Conservation (phyloP, 2,797 vertebrate species). For the Scomberomorus guttatus region DNA sequence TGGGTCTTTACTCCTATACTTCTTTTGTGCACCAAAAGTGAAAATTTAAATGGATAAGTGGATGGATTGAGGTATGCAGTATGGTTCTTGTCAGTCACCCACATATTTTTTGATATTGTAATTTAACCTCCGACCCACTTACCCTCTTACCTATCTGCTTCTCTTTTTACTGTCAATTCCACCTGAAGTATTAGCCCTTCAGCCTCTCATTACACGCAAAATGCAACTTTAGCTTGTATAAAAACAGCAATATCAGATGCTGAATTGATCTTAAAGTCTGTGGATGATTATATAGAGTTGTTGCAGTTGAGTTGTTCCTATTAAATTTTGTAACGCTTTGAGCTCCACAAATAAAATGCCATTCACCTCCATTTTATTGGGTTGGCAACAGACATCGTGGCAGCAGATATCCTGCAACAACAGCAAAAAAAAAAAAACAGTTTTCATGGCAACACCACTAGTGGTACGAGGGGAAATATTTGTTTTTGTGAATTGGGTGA, state of each 20-base stretch:
- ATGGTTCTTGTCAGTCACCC: not conserved
- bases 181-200: not conserved
- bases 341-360: not conserved
- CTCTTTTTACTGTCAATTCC: not conserved
- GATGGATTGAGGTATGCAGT: not conserved
- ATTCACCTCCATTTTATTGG: not conserved
- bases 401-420: no score
- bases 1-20: constrained; percentile 3
- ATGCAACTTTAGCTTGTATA: not conserved
- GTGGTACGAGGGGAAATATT: not conserved
- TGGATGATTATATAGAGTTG: not conserved
- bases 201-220: not conserved
- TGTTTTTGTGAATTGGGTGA: not conserved
- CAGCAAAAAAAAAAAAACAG: no score
- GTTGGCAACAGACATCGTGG: not conserved
- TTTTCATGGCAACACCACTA: not conserved
- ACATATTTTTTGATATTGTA: not conserved
- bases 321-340: not conserved
- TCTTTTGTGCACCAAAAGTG: constrained; percentile 12
- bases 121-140: not conserved
- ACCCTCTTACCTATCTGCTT: no score
- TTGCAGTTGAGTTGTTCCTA: not conserved
- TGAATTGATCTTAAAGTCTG: not conserved
- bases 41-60: not conserved
- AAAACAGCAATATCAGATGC: not conserved